Evolutionary conservation across 1,140 invertebrate genomes (phyloP).

Genomic region (Drosophila lini): DNA sequence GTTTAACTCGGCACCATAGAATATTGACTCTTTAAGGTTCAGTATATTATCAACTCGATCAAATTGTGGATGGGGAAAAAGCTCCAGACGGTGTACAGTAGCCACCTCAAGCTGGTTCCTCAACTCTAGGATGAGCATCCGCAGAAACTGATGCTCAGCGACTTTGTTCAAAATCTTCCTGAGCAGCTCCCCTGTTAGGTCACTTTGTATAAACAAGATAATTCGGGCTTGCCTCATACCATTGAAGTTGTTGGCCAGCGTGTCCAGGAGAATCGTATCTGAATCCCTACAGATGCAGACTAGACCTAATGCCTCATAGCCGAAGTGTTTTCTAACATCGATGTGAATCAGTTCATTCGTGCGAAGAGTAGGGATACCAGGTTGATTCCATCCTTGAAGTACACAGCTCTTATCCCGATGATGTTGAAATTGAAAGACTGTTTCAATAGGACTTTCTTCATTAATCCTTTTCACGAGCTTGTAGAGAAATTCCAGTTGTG

Average conservation of each 20-base stretch:
- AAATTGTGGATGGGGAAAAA: conserved; percentile 9
- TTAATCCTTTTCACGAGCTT: conserved; percentile 6
- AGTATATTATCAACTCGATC: not conserved
- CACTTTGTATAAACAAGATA: conserved; percentile 2
- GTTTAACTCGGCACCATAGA: not conserved
- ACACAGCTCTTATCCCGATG: not conserved
- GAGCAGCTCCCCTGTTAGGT: not conserved
- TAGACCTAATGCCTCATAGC: not conserved
- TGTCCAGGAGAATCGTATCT: conserved; percentile 1
- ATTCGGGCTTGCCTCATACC: conserved; percentile 4
- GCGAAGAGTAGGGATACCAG: conserved; percentile 12
- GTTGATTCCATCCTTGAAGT: not conserved
- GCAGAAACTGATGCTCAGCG: conserved; percentile 5
- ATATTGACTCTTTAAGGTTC: not conserved
- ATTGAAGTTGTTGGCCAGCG: conserved; percentile 13
- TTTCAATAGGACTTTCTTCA: not conserved
- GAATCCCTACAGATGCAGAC: conserved; percentile 19
- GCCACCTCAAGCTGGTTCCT: not conserved
- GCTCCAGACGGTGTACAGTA: not conserved
- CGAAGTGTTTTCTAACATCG: not conserved
- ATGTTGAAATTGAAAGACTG: conserved; percentile 11
- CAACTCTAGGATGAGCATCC: conserved; percentile 23
- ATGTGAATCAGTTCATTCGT: not conserved
- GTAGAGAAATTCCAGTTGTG: not conserved
- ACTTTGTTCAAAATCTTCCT: not conserved